Percentiles rank a stretch among this genome's conserved stretches.
These are phyloP conservation scores for Melangyna quadrimaculata DNA, from an alignment of 2,888 invertebrate genomes.

Conservation along the genomic window DNA sequence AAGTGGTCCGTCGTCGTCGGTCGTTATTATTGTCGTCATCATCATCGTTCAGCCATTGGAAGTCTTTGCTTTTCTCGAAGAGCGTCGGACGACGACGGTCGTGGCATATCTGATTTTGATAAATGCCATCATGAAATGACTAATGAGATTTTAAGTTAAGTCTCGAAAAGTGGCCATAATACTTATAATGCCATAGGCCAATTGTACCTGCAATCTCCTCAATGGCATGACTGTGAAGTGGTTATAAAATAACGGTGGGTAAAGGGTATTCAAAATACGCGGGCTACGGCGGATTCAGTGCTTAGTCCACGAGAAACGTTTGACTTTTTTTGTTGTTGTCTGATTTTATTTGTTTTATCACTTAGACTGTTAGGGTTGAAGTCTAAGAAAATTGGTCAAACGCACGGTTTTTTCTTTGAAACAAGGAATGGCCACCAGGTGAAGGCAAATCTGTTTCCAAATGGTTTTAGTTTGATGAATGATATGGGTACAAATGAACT, in stretches of 20 bases:
- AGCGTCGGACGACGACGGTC: slow-evolving; percentile 48
- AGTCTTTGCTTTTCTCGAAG: slow-evolving; percentile 49
- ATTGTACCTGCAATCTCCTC: slow-evolving; percentile 58
- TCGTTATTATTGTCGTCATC: neutral
- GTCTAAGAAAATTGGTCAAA: slow-evolving; percentile 56
- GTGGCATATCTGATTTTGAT: slow-evolving; percentile 74
- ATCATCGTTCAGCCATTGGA: slow-evolving; percentile 47
- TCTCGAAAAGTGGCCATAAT: slow-evolving; percentile 63
- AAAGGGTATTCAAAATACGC: slow-evolving; percentile 14
- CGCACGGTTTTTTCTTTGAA: slow-evolving; percentile 40
- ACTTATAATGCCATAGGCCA: slow-evolving; percentile 66
- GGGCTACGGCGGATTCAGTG: neutral
- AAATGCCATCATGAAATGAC: slow-evolving; percentile 74
- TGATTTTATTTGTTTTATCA: slow-evolving; percentile 64
- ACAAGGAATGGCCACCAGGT: slow-evolving; percentile 35
- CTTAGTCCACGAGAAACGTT: slow-evolving; percentile 1
- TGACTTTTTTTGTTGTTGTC: neutral
- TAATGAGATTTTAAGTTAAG: slow-evolving; percentile 73
- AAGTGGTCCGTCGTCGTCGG: slow-evolving; percentile 16
- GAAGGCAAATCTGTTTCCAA: slow-evolving; percentile 37
- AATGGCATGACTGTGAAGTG: neutral
- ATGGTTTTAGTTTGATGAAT: slow-evolving; percentile 56
- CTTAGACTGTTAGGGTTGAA: slow-evolving; percentile 29
- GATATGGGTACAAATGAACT: slow-evolving; percentile 40
- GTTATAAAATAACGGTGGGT: slow-evolving; percentile 8